Evolutionary conservation across 1,140 invertebrate genomes (phyloP).

Genomic region (Orius insidiosus): DNA sequence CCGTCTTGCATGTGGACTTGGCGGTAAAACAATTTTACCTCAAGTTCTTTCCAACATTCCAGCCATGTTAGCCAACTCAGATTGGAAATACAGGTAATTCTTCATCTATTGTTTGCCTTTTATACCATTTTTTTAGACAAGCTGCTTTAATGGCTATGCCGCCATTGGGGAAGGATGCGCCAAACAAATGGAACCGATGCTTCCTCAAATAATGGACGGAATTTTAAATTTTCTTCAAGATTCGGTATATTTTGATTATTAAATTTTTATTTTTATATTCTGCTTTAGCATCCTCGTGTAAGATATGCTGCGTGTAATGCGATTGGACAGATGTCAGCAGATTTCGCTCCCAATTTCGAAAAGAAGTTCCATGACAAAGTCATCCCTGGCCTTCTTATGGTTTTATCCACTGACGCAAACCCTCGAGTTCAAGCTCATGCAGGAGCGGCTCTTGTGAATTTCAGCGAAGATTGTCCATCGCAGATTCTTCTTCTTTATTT

Average conservation of each 20-base stretch:
- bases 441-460: constrained; percentile 89
- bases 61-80: constrained; percentile 63
- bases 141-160: constrained; percentile 97
- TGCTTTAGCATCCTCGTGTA: constrained; percentile 67
- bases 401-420: constrained; percentile 79
- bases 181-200: constrained; percentile 89
- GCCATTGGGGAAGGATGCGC: constrained; percentile 96
- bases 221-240: constrained; percentile 79
- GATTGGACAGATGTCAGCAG: constrained; percentile 97
- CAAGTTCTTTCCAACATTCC: constrained; percentile 74
- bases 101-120: not conserved
- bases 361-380: constrained; percentile 95
- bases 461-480: constrained; percentile 97
- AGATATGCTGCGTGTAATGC: constrained; percentile 96
- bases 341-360: constrained; percentile 92
- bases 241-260: constrained; percentile 35
- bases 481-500: constrained; percentile 80
- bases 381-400: constrained; percentile 70
- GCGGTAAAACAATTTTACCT: constrained; percentile 87
- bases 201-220: constrained; percentile 77
- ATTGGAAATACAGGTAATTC: constrained; percentile 60
- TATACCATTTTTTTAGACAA: constrained; percentile 37
- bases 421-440: constrained; percentile 88
- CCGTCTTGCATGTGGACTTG: constrained; percentile 84
- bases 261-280: constrained; percentile 48